These are phyloP conservation scores for Bubalus kerabau DNA, from an alignment of 2,113 vertebrate genomes.

Conservation along the genomic window DNA sequence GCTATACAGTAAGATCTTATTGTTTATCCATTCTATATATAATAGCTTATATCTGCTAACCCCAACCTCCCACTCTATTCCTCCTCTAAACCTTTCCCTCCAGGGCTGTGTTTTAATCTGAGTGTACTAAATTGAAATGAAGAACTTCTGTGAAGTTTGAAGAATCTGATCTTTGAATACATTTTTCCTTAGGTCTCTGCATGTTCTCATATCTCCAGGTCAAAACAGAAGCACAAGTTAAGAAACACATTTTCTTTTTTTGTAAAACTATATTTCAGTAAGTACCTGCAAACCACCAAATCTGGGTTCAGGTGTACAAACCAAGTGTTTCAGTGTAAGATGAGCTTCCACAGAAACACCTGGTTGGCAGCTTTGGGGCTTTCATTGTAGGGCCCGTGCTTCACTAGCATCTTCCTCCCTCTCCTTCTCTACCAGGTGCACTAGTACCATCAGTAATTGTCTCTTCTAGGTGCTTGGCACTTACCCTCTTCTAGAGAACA, in stretches of 20 bases:
- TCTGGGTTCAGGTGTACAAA: not conserved
- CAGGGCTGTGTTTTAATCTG: not conserved
- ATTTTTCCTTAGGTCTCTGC: not conserved
- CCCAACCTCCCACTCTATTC: not conserved
- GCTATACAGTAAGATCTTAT: not conserved
- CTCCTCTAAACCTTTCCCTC: not conserved
- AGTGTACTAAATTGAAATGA: not conserved
- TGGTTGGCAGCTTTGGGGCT: not conserved
- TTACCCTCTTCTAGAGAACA: not conserved
- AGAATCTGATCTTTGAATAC: not conserved
- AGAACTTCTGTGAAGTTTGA: not conserved
- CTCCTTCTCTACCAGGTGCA: not conserved
- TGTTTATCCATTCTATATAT: not conserved
- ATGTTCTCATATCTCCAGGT: not conserved
- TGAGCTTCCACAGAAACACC: not conserved
- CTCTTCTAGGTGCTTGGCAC: not conserved
- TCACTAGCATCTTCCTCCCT: not conserved
- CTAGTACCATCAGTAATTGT: not conserved
- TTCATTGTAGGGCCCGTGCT: not conserved
- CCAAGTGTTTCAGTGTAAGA: not conserved
- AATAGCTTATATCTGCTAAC: not conserved
- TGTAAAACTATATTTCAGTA: not conserved
- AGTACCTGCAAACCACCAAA: not conserved
- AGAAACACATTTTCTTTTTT: not conserved
- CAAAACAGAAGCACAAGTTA: not conserved